phyloP scores from a whole-genome alignment of 2,888 invertebrate genomes.

The Liopterus haemorrhoidalis region DNA sequence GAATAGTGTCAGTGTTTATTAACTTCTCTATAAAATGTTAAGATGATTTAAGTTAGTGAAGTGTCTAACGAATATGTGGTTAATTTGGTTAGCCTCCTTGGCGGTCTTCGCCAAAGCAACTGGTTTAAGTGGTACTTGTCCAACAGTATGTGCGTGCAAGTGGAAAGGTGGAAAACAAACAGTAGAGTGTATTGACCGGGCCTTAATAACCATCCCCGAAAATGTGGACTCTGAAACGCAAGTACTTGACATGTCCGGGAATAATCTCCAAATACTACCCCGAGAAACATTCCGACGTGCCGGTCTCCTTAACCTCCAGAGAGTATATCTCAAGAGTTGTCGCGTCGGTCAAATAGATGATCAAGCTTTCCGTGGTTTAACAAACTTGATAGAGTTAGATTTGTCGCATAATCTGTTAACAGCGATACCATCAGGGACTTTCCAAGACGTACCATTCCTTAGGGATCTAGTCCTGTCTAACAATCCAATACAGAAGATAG shows the following conservation, averaged over 20 bases:
- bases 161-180: slow-evolving; percentile 93
- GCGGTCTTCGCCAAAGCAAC: slow-evolving; percentile 36
- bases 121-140: slow-evolving; percentile 59
- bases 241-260: slow-evolving; percentile 83
- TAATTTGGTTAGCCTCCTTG: slow-evolving; percentile 26
- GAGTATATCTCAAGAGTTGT: slow-evolving; percentile 77
- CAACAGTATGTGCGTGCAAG: slow-evolving; percentile 78
- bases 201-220: slow-evolving; percentile 77
- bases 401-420: slow-evolving; percentile 78
- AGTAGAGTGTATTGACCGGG: slow-evolving; percentile 81
- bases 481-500: slow-evolving; percentile 77
- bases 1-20: slow-evolving; percentile 38
- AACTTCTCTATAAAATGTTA: background rate
- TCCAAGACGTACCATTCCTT: slow-evolving; percentile 73
- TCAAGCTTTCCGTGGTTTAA: slow-evolving; percentile 76
- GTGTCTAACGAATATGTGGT: slow-evolving; percentile 12
- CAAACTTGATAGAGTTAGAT: slow-evolving; percentile 85
- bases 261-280: slow-evolving; percentile 77
- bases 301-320: slow-evolving; percentile 78
- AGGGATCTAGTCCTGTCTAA: slow-evolving; percentile 73
- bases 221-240: slow-evolving; percentile 84
- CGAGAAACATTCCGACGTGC: slow-evolving; percentile 76
- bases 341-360: slow-evolving; percentile 80
- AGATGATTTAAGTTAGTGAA: background rate
- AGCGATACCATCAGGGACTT: slow-evolving; percentile 71